These are phyloP conservation scores for Furcifer pardalis DNA, from an alignment of 2,797 vertebrate species.

Conservation along the genomic window DNA sequence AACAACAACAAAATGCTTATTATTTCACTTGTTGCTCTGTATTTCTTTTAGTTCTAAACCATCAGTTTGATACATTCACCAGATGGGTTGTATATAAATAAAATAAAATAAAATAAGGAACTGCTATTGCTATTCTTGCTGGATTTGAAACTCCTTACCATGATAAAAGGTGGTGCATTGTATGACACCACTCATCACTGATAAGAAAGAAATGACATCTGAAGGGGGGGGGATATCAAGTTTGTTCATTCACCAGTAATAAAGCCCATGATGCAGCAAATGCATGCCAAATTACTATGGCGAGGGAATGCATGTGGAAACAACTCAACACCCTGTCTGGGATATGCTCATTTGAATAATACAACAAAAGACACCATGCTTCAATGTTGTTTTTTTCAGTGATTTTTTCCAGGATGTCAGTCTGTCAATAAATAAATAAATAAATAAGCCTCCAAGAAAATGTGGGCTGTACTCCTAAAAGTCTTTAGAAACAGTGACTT, in stretches of 20 bases:
- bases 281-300: neutral
- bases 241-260: neutral
- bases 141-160: neutral
- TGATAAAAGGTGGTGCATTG: neutral
- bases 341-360: neutral
- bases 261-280: neutral
- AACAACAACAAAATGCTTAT: too few species aligned
- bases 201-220: constrained; percentile 5
- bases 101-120: too few species aligned
- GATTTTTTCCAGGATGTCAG: neutral
- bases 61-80: too few species aligned
- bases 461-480: too few species aligned
- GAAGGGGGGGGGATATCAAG: neutral
- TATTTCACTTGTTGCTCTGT: too few species aligned
- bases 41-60: too few species aligned
- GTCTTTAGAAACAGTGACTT: too few species aligned
- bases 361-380: neutral
- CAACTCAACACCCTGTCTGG: neutral
- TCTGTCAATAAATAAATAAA: too few species aligned
- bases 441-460: too few species aligned
- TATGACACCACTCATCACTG: neutral
- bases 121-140: neutral
- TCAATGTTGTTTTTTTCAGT: neutral
- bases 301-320: neutral
- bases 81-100: too few species aligned